phyloP scores from a whole-genome alignment of 2,113 vertebrate genomes.

The Phoenicopterus ruber region DNA sequence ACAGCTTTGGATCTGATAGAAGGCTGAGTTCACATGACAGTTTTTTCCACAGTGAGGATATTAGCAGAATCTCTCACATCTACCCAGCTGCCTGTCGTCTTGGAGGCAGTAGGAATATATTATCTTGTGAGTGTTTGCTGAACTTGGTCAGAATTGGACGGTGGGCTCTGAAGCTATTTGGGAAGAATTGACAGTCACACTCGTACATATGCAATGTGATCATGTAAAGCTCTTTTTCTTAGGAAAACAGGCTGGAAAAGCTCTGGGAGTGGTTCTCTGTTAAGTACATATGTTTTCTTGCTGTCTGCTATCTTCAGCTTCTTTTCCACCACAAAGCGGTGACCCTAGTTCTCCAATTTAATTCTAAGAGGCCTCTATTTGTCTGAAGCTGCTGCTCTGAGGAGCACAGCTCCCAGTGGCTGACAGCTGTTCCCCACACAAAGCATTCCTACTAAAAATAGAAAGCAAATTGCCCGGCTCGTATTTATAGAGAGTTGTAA shows the following conservation, averaged over 20 bases:
- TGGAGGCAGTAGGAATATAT: background rate
- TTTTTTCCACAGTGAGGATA: background rate
- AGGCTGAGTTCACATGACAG: rapidly evolving
- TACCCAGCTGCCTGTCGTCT: background rate
- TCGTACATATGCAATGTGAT: rapidly evolving
- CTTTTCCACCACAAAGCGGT: background rate
- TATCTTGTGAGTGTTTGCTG: background rate
- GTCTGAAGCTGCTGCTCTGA: constrained; percentile 31
- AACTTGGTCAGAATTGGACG: background rate
- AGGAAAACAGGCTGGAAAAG: background rate
- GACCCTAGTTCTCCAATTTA: background rate
- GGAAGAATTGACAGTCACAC: background rate
- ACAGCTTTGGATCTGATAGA: background rate
- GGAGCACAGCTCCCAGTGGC: constrained; percentile 8
- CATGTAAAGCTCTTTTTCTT: background rate
- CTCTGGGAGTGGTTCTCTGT: background rate
- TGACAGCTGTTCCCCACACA: constrained; percentile 34
- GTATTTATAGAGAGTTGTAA: constrained; percentile 33
- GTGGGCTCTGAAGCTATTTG: background rate
- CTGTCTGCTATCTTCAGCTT: background rate
- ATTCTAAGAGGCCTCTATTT: constrained; percentile 12
- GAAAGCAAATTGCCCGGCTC: constrained; percentile 37
- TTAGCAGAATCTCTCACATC: background rate
- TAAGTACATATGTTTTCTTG: background rate
- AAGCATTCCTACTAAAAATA: constrained; percentile 47